These are phyloP conservation scores for Coccyzus lansbergi DNA, from an alignment of 2,797 vertebrate species.

Conservation along the genomic window DNA sequence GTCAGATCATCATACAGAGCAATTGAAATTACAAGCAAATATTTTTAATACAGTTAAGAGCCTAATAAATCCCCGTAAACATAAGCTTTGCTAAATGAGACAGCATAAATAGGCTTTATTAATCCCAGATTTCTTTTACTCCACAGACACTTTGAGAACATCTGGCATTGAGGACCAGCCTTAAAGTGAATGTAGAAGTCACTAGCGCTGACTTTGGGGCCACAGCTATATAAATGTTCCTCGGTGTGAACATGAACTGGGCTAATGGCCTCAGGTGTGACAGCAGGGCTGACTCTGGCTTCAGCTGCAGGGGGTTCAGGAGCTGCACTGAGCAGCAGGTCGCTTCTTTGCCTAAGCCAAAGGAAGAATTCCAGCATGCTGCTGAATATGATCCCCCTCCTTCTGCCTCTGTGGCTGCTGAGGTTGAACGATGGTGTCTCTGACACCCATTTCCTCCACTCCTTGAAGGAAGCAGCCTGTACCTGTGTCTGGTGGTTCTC, in stretches of 20 bases:
- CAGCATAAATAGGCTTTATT: constrained; percentile 31
- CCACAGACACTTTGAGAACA: background rate
- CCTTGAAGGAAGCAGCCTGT: background rate
- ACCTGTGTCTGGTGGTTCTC: background rate
- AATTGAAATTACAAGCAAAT: constrained; percentile 50
- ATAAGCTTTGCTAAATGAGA: constrained; percentile 34
- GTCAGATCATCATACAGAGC: background rate
- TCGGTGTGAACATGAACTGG: background rate
- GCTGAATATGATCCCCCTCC: background rate
- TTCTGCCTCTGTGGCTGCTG: background rate
- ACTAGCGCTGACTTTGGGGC: background rate
- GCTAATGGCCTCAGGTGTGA: background rate
- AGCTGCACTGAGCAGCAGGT: background rate
- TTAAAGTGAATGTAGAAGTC: background rate
- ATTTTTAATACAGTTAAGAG: constrained; percentile 50
- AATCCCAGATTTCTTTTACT: constrained; percentile 3
- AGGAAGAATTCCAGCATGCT: background rate
- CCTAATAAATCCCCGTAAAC: constrained; percentile 52
- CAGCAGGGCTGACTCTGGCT: background rate
- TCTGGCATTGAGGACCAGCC: background rate
- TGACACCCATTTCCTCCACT: background rate
- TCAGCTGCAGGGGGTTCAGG: background rate
- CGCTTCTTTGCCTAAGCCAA: background rate
- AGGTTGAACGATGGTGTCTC: background rate
- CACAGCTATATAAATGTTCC: background rate